phyloP scores from a whole-genome alignment of 2,797 vertebrate species.

The Clarias laeviceps region DNA sequence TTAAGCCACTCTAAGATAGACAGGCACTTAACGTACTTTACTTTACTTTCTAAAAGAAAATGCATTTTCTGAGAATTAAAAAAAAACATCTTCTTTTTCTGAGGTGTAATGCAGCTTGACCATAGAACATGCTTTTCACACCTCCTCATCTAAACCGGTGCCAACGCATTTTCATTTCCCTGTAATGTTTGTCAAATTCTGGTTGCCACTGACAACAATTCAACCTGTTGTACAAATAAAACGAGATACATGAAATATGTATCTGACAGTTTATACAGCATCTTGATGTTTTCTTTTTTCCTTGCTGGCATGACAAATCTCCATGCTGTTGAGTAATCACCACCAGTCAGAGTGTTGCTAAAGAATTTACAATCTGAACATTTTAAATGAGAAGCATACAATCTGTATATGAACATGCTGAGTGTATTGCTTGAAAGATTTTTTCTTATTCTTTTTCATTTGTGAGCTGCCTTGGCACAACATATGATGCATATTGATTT shows the following conservation, averaged over 20 bases:
- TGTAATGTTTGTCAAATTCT: not conserved
- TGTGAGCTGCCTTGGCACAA: not conserved
- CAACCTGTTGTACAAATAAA: constrained; percentile 14
- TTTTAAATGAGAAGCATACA: not conserved
- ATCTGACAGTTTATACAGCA: not conserved
- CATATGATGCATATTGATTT: not conserved
- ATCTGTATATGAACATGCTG: not conserved
- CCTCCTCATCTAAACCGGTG: not conserved
- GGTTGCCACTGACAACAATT: not conserved
- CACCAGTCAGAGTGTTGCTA: constrained; percentile 3
- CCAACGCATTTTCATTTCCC: not conserved
- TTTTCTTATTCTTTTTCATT: not conserved
- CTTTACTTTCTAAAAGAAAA: not conserved
- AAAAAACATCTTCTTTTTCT: not conserved
- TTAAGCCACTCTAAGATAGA: too few relatives aligned
- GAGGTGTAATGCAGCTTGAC: not conserved
- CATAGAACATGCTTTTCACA: not conserved
- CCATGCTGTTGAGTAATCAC: constrained; percentile 3
- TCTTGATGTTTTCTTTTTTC: not conserved
- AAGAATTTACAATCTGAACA: not conserved
- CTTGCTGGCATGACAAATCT: not conserved
- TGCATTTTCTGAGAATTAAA: too few relatives aligned
- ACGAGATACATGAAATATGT: not conserved
- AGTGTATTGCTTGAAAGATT: not conserved
- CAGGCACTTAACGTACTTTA: not conserved